Conservation (phyloP, 2,888 invertebrate species). For the Ischnus inquisitorius region DNA sequence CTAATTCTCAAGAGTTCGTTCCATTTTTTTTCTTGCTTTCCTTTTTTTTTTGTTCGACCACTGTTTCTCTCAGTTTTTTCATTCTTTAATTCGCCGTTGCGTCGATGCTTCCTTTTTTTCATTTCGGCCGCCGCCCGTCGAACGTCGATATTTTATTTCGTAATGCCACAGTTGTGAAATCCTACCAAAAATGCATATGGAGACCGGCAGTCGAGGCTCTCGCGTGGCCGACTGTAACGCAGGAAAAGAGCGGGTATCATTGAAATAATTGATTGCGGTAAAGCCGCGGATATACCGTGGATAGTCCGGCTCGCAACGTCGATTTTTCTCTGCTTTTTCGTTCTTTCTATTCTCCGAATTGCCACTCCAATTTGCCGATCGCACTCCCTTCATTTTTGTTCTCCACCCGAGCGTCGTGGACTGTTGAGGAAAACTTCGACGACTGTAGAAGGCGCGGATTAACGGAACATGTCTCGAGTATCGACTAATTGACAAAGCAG, state of each 20-base stretch:
- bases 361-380: conserved; percentile 40
- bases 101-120: background rate
- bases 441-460: conserved; percentile 9
- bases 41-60: background rate
- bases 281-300: conserved; percentile 1
- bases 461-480: background rate
- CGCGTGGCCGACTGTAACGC: background rate
- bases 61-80: background rate
- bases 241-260: conserved; percentile 46
- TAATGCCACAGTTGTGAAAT: conserved; percentile 14
- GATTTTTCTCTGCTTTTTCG: conserved; percentile 9
- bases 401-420: background rate
- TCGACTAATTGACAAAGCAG: background rate
- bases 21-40: background rate
- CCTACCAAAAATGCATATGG: conserved; percentile 36
- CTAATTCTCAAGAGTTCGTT: background rate
- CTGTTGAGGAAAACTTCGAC: background rate
- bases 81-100: background rate
- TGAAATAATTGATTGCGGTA: conserved; percentile 54
- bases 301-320: conserved; percentile 7
- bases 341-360: conserved; percentile 23
- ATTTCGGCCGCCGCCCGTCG: background rate
- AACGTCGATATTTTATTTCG: conserved; percentile 41
- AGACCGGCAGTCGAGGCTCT: background rate
- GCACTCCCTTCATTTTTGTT: conserved; percentile 19